Percentiles rank a stretch among this genome's conserved stretches.
These are phyloP conservation scores for Buceros bicornis DNA, from an alignment of 2,797 vertebrate genomes.

Conservation along the genomic window DNA sequence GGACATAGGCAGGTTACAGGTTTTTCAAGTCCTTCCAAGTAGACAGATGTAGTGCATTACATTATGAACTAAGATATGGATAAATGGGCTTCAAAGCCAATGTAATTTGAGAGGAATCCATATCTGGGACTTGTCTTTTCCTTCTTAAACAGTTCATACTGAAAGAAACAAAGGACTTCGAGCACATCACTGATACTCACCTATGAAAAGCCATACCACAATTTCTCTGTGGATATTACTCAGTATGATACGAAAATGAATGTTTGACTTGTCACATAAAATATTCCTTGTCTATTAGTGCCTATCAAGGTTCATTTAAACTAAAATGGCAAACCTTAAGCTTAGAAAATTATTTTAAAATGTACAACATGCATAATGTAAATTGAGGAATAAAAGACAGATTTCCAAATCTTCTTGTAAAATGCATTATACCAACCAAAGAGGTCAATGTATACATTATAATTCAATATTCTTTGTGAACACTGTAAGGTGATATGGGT, in stretches of 20 bases:
- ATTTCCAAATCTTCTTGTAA: neutral
- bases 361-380: neutral
- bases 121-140: neutral
- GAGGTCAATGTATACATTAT: neutral
- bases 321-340: neutral
- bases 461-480: neutral
- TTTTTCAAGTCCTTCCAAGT: neutral
- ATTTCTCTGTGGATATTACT: neutral
- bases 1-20: neutral
- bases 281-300: slow-evolving; percentile 7
- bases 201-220: neutral
- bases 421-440: neutral
- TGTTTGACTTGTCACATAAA: slow-evolving; percentile 20
- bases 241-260: neutral
- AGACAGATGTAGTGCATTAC: neutral
- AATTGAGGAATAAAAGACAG: neutral
- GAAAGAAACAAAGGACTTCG: slow-evolving; percentile 21
- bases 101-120: neutral
- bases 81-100: slow-evolving; percentile 15
- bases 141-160: neutral
- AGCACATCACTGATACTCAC: neutral
- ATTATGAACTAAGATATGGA: neutral
- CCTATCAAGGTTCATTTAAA: slow-evolving; percentile 40
- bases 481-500: neutral
- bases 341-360: slow-evolving; percentile 25